Evolutionary conservation across 2,113 vertebrate species (phyloP), one percentile per base, ranked within the genome.

Genomic region (Mus pahari): DNA sequence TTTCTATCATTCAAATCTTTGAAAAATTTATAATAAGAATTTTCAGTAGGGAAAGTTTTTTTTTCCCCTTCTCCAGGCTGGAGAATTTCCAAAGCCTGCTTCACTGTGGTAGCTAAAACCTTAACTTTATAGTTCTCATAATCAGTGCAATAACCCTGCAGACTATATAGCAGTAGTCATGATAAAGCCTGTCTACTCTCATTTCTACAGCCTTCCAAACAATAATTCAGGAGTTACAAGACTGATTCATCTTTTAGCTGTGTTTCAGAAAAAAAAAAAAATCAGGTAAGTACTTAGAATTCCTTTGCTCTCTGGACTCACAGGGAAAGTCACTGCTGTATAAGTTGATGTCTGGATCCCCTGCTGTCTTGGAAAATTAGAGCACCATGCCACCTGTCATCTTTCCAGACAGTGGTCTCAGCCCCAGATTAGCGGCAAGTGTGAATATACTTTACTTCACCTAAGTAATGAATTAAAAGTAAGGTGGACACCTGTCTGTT

Each of bases 1-100:
- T 36, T 91, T 79, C 58, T 95, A 71, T 92, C 74, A 84, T 93
- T 96, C 86, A 86, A 90, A 89, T 78, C 55, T 78, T 94, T 89
- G 70, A 73, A 92, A 83, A 86, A 11, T 81, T 62, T 92, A 26
- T 58, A 79, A 78, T 36, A 83, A 82, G 36, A 90, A 88, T 93
- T 94, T 48, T 31, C 55, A 88, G 1, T 24, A 39, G 36, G 39
- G 24, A 9, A 81, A 81, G 36, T 31, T 64, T 81, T 42, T 45
- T 64, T 45, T 62, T 42, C 19, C 5, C 12, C 36, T 39, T 39
- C 45, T 50, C 42, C 17, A 77, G 83, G 16, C 7, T 78, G 7
- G 66, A 62, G 14, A 45, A 48, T 96, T 90, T 94, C 81, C 64
- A 79, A 95, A 83, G 13, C 4, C 17, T 93, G 36, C 1, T 96